Evolutionary conservation across 2,797 vertebrate species (phyloP).

Genomic region (Limosa lapponica): DNA sequence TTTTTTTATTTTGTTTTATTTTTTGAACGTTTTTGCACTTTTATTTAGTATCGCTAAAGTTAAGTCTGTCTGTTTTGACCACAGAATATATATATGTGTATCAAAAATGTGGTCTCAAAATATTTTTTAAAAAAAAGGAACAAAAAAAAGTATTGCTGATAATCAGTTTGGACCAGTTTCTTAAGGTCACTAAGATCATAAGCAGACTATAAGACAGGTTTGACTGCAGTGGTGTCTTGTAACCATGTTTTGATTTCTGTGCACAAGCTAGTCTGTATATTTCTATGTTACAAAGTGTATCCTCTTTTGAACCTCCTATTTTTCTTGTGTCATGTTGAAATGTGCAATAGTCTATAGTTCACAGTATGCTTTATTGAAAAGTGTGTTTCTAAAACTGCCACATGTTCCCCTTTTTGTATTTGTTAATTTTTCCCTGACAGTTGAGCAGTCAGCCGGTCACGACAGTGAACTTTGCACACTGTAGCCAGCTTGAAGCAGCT

Average conservation of each 20-base stretch:
- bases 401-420: conserved; percentile 66
- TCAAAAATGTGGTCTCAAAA: conserved; percentile 88
- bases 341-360: conserved; percentile 96
- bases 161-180: conserved; percentile 83
- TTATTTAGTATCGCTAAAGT: conserved; percentile 83
- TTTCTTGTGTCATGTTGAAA: conserved; percentile 87
- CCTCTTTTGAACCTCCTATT: conserved; percentile 75
- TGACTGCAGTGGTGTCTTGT: conserved; percentile 81
- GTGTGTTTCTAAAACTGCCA: conserved; percentile 77
- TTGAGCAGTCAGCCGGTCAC: conserved; percentile 52
- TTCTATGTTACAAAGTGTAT: conserved; percentile 78
- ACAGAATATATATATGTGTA: conserved; percentile 82
- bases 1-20: conserved; percentile 79
- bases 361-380: conserved; percentile 81
- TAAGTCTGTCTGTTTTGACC: conserved; percentile 85
- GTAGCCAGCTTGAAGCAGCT: conserved; percentile 66
- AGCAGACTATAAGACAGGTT: conserved; percentile 88
- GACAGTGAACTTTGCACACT: conserved; percentile 71
- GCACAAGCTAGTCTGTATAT: conserved; percentile 83
- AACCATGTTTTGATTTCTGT: conserved; percentile 81
- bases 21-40: conserved; percentile 83
- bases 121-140: conserved; percentile 81
- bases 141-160: conserved; percentile 78
- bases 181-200: conserved; percentile 82
- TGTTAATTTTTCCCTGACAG: conserved; percentile 59